Evolutionary conservation across 1,140 invertebrate species (phyloP).

Genomic region (Whitmania pigra): DNA sequence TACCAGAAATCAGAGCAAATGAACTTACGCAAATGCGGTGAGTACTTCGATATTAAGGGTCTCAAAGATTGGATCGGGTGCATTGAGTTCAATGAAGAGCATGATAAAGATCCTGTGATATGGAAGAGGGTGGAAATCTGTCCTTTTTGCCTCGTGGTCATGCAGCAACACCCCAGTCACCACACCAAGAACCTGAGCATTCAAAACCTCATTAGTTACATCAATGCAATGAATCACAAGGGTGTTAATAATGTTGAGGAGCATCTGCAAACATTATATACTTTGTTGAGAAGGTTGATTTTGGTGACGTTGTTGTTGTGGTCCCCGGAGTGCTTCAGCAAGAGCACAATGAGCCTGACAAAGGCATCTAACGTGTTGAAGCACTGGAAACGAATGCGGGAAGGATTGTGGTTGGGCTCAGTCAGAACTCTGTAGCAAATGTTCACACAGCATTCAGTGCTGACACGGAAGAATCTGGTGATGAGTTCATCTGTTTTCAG

Average conservation of each 20-base stretch:
- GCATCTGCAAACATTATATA: slow-evolving; percentile 32
- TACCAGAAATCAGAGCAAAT: no score
- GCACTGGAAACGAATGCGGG: slow-evolving; percentile 70
- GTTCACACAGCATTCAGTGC: slow-evolving; percentile 91
- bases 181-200: slow-evolving; percentile 63
- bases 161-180: slow-evolving; percentile 83
- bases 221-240: background rate
- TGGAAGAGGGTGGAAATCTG: slow-evolving; percentile 87
- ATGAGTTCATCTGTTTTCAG: slow-evolving; percentile 94
- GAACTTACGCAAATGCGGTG: slow-evolving; percentile 46
- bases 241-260: background rate
- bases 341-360: slow-evolving; percentile 76
- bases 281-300: slow-evolving; percentile 90
- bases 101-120: slow-evolving; percentile 95
- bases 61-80: slow-evolving; percentile 78
- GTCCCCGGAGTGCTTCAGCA: slow-evolving; percentile 83
- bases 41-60: slow-evolving; percentile 71
- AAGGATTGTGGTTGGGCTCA: slow-evolving; percentile 43
- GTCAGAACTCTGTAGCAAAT: slow-evolving; percentile 68
- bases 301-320: slow-evolving; percentile 77
- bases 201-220: background rate
- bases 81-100: slow-evolving; percentile 88
- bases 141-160: slow-evolving; percentile 72
- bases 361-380: slow-evolving; percentile 91
- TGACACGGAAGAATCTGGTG: slow-evolving; percentile 87